These are phyloP conservation scores for Pharmacophagus antenor DNA, from an alignment of 2,888 invertebrate genomes.

Conservation along the genomic window DNA sequence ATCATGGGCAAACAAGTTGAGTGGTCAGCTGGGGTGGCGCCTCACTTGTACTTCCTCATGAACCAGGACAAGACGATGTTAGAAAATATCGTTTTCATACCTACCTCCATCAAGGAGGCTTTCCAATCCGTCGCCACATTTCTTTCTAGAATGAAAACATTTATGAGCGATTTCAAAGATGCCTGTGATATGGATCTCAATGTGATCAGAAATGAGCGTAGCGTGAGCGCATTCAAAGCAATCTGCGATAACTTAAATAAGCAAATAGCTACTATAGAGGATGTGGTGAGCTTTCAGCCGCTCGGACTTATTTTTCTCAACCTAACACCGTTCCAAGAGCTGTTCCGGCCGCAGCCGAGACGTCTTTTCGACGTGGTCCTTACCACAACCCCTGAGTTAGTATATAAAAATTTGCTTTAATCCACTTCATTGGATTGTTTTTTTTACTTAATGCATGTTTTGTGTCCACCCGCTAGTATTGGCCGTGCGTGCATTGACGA, in stretches of 20 bases:
- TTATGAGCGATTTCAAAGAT: constrained; percentile 85
- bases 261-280: constrained; percentile 85
- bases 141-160: constrained; percentile 82
- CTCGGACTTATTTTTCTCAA: constrained; percentile 88
- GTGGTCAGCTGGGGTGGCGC: constrained; percentile 87
- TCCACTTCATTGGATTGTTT: background rate
- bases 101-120: constrained; percentile 78
- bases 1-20: constrained; percentile 92
- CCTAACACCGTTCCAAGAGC: constrained; percentile 85
- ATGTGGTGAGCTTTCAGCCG: constrained; percentile 83
- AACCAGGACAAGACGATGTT: constrained; percentile 83
- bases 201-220: constrained; percentile 83
- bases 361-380: constrained; percentile 84
- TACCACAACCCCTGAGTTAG: constrained; percentile 84
- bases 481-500: constrained; percentile 82
- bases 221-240: constrained; percentile 83
- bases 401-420: background rate
- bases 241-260: constrained; percentile 85
- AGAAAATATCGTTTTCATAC: constrained; percentile 79
- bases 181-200: constrained; percentile 84
- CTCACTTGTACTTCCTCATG: constrained; percentile 85
- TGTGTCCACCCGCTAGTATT: constrained; percentile 66
- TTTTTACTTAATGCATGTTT: background rate
- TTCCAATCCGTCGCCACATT: constrained; percentile 84
- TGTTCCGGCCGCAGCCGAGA: constrained; percentile 86